Percentiles rank a stretch among this genome's conserved stretches.
phyloP scores from a whole-genome alignment of 2,797 vertebrate genomes.

The Chaetophractus vellerosus region DNA sequence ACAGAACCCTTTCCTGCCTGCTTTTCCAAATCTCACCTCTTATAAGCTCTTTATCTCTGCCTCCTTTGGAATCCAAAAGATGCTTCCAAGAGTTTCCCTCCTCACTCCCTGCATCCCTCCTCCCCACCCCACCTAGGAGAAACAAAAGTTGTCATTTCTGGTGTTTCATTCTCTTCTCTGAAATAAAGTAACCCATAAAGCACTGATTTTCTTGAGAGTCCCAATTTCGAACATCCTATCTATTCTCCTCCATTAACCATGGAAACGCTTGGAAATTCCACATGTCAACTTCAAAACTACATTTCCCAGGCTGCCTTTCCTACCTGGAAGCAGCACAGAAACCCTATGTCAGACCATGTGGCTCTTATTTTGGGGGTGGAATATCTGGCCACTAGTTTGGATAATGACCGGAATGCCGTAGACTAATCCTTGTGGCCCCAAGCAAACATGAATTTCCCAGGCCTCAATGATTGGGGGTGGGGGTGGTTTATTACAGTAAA shows the following conservation, averaged over 20 bases:
- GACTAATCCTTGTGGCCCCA: constrained; percentile 75
- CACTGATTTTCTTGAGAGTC: background rate
- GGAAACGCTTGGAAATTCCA: constrained; percentile 37
- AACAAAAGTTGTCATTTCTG: background rate
- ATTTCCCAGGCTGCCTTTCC: constrained; percentile 81
- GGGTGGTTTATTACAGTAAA: constrained; percentile 57
- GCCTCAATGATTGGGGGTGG: constrained; percentile 46
- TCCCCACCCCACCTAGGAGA: too few species aligned
- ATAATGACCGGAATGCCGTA: constrained; percentile 78
- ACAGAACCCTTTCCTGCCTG: background rate
- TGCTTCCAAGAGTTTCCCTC: background rate
- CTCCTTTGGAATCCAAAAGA: constrained; percentile 26
- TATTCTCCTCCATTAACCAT: background rate
- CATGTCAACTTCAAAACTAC: constrained; percentile 74
- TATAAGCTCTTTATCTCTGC: background rate
- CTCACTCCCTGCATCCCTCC: background rate
- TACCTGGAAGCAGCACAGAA: constrained; percentile 71
- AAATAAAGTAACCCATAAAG: background rate
- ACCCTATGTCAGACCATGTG: constrained; percentile 77
- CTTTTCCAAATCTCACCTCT: constrained; percentile 19
- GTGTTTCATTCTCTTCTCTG: constrained; percentile 57
- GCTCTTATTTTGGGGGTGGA: constrained; percentile 81
- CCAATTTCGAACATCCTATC: background rate
- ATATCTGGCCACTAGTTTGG: constrained; percentile 84
- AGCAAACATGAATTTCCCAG: constrained; percentile 74